Percentiles rank a stretch among this genome's conserved stretches.
Evolutionary conservation across 2,797 vertebrate genomes (phyloP).

Genomic region (Crocodylus rhombifer): DNA sequence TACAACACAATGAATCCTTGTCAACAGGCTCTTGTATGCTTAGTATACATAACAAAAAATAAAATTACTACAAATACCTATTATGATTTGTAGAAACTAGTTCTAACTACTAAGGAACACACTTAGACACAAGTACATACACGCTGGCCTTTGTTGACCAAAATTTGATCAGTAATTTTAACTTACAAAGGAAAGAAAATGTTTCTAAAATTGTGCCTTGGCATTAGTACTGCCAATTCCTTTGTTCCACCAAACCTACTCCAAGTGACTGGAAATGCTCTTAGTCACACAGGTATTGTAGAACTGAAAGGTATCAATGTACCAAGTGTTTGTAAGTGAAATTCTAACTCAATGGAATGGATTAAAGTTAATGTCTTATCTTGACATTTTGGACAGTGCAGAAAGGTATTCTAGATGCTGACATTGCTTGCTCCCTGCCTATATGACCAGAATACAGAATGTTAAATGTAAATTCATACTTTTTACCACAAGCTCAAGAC

Average conservation of each 20-base stretch:
- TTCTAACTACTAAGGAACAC: background rate
- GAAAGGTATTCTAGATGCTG: background rate
- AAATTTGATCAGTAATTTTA: background rate
- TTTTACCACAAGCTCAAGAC: conserved; percentile 12
- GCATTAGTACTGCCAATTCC: background rate
- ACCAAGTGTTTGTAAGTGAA: background rate
- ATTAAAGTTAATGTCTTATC: background rate
- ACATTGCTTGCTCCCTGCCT: background rate
- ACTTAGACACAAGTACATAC: background rate
- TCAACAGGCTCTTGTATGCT: background rate
- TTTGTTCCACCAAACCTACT: background rate
- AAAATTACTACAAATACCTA: background rate
- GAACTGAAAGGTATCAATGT: background rate
- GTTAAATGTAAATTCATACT: background rate
- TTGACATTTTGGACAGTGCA: background rate
- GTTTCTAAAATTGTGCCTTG: background rate
- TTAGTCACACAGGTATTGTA: background rate
- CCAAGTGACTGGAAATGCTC: background rate
- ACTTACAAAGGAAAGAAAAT: background rate
- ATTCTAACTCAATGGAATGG: conserved; percentile 17
- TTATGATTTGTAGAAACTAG: background rate
- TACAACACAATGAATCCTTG: accelerated
- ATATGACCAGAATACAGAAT: background rate
- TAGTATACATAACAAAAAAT: background rate
- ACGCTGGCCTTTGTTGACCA: background rate